These are phyloP conservation scores for Meandrina meandrites DNA, from an alignment of 92 coral and sea anemone species.

Conservation along the genomic window DNA sequence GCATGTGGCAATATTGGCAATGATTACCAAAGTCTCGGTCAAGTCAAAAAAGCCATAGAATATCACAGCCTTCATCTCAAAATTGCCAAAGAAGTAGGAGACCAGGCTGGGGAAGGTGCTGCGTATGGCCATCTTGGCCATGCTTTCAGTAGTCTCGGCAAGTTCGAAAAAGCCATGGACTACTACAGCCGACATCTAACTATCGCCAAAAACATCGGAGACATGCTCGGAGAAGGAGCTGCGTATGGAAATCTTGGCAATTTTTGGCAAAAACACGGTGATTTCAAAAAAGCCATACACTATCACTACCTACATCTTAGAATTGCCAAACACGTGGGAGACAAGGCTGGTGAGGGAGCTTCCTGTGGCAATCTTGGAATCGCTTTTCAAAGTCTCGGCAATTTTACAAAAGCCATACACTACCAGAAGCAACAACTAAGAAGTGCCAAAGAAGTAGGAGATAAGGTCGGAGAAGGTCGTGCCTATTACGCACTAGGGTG, in stretches of 20 bases:
- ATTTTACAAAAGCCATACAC: constrained; percentile 16
- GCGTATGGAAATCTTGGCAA: neutral
- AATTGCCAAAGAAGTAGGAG: neutral
- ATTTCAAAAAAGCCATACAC: constrained; percentile 19
- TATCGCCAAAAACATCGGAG: neutral
- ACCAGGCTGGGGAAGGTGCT: neutral
- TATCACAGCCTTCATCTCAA: neutral
- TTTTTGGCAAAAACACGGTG: neutral
- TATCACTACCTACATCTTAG: neutral
- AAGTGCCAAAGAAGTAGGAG: constrained; percentile 32
- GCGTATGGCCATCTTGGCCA: neutral
- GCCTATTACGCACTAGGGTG: neutral
- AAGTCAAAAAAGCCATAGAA: constrained; percentile 27
- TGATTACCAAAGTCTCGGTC: neutral
- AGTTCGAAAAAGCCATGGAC: neutral
- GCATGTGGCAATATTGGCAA: neutral
- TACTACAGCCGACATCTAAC: neutral
- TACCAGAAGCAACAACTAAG: neutral
- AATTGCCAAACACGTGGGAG: constrained; percentile 5
- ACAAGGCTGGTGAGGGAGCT: constrained; percentile 19
- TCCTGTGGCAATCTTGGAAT: constrained; percentile 23
- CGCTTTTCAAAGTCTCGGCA: neutral
- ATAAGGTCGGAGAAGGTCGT: neutral
- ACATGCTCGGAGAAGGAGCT: neutral
- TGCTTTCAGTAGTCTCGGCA: neutral